phyloP scores from a whole-genome alignment of 2,113 vertebrate genomes.

The Malurus elegans region DNA sequence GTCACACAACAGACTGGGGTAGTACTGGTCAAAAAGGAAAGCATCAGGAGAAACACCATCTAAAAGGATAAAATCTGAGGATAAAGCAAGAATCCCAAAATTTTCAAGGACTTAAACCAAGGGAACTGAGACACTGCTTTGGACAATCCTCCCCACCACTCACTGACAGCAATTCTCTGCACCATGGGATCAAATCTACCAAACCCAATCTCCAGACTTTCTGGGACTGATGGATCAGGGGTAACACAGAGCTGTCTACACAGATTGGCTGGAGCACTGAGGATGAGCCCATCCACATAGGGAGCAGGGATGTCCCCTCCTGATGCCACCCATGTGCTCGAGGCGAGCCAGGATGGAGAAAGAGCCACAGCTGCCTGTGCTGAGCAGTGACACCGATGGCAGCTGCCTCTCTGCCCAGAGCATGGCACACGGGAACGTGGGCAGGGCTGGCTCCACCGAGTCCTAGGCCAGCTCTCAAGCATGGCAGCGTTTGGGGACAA shows the following conservation, averaged over 20 bases:
- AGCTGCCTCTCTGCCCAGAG: background rate
- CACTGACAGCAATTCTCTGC: rapidly evolving
- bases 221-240: rapidly evolving
- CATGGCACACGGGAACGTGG: rapidly evolving
- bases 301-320: background rate
- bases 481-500: background rate
- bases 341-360: background rate
- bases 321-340: rapidly evolving
- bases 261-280: rapidly evolving
- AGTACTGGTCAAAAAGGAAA: background rate
- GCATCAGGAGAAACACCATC: background rate
- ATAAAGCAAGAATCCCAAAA: rapidly evolving
- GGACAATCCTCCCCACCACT: background rate
- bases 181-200: rapidly evolving
- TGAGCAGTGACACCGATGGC: rapidly evolving
- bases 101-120: background rate
- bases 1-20: rapidly evolving
- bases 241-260: rapidly evolving
- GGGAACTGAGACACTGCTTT: background rate
- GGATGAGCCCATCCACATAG: rapidly evolving
- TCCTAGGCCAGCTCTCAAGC: rapidly evolving
- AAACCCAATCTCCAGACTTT: rapidly evolving
- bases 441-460: background rate
- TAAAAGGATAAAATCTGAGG: background rate
- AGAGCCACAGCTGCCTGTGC: background rate